Conservation (phyloP, 2,888 invertebrate species). For the Apodemia hepburni region DNA sequence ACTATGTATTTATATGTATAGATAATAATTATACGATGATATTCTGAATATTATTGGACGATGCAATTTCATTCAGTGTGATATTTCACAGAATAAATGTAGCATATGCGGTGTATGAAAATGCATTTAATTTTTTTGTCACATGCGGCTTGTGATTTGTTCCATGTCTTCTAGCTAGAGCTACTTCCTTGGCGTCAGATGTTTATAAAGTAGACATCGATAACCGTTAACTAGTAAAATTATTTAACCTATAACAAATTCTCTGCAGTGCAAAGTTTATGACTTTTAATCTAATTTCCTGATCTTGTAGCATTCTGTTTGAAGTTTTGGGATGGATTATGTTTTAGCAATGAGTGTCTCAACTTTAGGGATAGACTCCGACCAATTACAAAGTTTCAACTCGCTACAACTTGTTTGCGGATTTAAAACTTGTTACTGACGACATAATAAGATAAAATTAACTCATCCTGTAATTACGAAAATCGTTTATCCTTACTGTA, state of each 20-base stretch:
- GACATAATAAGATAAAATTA: slow-evolving; percentile 1
- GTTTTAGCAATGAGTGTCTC: slow-evolving; percentile 8
- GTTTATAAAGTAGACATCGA: no score
- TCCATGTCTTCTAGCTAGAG: no score
- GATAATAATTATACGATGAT: no score
- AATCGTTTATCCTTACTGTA: not conserved
- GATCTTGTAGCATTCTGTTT: slow-evolving; percentile 12
- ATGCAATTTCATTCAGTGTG: no score
- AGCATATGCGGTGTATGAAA: no score
- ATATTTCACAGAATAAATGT: no score
- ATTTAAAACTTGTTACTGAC: slow-evolving; percentile 5
- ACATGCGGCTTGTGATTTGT: no score
- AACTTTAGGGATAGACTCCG: slow-evolving; percentile 11
- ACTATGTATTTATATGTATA: no score
- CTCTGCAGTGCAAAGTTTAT: not conserved
- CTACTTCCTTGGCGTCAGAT: no score
- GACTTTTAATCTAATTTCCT: slow-evolving; percentile 8
- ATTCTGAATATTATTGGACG: no score
- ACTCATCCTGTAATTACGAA: not conserved
- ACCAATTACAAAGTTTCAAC: slow-evolving; percentile 12
- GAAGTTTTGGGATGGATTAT: slow-evolving; percentile 11
- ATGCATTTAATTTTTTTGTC: no score
- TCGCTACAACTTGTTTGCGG: not conserved
- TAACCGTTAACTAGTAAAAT: no score
- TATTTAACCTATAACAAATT: not conserved